Base-by-base conservation (phyloP, 2,797 vertebrate species). In the Mareca strepera region DNA sequence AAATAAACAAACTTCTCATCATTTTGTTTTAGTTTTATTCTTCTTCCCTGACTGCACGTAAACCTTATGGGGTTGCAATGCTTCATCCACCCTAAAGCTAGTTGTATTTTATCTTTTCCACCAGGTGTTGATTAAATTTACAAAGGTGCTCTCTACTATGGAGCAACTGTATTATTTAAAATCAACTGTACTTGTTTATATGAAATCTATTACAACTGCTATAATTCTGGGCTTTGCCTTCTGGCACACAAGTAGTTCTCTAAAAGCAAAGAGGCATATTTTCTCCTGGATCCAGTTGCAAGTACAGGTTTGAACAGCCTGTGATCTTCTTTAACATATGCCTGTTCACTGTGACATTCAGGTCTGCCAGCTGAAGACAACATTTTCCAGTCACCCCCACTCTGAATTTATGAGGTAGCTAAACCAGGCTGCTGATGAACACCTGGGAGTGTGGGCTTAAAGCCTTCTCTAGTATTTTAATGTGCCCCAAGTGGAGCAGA, bases 111-210 rank as follows among this genome's bases (percentile, higher is more conserved):
- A 73, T 85, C 41, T 39, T 44, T 62, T 43, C 63, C 76, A 33
- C 12, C 78, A 66, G 58, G 69, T 82, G 31, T 72, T 93, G 69
- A 87, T 64, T 87, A 26, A 85, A 88, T 91, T 88, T 75, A 69
- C 25, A 50, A 52, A 82, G 31, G 20, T 64, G 82, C 12, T 81
- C 92, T 90, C 37, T 68, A 39, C 18, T 0, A 0, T 15, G n/a
- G 35, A 93, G 33, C 25, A 60, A 60, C 26, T 4, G 4, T 52
- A 4, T 92, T 93, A 20, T 88, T 94, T 77, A 50, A 53, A 56
- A 80, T 41, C 20, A n/a, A 37, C 31, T 87, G 48, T 82, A 60
- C 92, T 96, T 85, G 35, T 33, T 82, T 89, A 37, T 43, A 78
- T 50, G 21, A 75, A 84, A 74, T 68, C 31, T 70, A 13, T 82